These are phyloP conservation scores for Oxyscelio sp. DNA, from an alignment of 2,888 invertebrate species.

Conservation along the genomic window DNA sequence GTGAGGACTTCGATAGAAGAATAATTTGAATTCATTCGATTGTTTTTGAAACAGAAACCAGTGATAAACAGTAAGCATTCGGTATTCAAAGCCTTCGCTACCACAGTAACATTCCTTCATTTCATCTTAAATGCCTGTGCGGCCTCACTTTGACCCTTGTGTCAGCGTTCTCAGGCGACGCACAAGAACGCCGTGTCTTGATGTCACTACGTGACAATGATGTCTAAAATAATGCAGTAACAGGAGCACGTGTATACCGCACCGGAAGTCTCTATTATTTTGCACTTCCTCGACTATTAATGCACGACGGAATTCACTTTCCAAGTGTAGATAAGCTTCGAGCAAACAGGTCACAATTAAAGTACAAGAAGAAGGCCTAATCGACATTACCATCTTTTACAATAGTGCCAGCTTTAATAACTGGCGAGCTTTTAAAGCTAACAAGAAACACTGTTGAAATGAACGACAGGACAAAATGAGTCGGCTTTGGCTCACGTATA, in stretches of 20 bases:
- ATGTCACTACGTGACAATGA: conserved; percentile 51
- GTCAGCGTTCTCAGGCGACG: conserved; percentile 39
- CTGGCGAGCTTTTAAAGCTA: background rate
- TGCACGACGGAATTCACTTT: conserved; percentile 80
- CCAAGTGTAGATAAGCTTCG: conserved; percentile 79
- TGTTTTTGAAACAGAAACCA: background rate
- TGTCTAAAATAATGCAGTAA: conserved; percentile 52
- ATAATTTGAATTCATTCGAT: conserved; percentile 17
- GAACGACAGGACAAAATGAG: background rate
- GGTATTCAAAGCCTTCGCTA: conserved; percentile 38
- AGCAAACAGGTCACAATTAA: conserved; percentile 24
- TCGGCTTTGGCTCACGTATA: conserved; percentile 30
- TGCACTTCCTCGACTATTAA: conserved; percentile 83
- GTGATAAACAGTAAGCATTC: conserved; percentile 26
- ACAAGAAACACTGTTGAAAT: background rate
- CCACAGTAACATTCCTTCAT: conserved; percentile 51
- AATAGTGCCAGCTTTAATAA: background rate
- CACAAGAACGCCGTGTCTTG: conserved; percentile 15
- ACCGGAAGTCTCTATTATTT: conserved; percentile 82
- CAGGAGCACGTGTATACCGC: conserved; percentile 78
- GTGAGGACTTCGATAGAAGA: too few species aligned
- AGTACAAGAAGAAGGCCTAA: conserved; percentile 24
- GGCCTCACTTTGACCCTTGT: conserved; percentile 44
- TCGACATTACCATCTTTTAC: conserved; percentile 17
- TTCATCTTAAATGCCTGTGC: conserved; percentile 47